phyloP scores from a whole-genome alignment of 2,113 vertebrate species.

The Motacilla tschutschensis region DNA sequence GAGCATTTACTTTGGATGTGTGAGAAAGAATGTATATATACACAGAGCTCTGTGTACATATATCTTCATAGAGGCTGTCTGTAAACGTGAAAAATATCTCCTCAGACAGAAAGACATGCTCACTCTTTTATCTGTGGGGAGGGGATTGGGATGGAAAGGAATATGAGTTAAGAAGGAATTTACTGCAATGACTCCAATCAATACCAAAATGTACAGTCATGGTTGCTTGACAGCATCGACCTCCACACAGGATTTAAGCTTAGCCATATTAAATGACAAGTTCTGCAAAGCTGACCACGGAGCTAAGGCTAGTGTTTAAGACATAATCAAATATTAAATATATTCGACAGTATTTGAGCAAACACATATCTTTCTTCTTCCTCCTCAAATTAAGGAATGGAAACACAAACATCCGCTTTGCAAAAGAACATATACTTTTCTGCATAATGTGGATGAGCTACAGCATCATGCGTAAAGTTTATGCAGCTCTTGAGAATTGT shows the following conservation, averaged over 20 bases:
- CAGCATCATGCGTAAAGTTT: slow-evolving; percentile 78
- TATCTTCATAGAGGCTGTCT: slow-evolving; percentile 52
- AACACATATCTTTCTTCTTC: slow-evolving; percentile 24
- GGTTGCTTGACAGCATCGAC: slow-evolving; percentile 78
- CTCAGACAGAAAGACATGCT: slow-evolving; percentile 53
- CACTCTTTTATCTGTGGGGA: slow-evolving; percentile 65
- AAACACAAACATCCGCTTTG: slow-evolving; percentile 54
- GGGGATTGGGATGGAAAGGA: slow-evolving; percentile 62
- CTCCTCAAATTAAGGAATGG: slow-evolving; percentile 51
- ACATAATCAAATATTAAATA: slow-evolving; percentile 71
- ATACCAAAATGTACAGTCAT: slow-evolving; percentile 84
- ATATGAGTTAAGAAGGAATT: slow-evolving; percentile 74
- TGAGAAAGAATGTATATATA: neutral
- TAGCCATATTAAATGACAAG: slow-evolving; percentile 76
- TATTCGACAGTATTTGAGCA: slow-evolving; percentile 62
- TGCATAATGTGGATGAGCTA: slow-evolving; percentile 78
- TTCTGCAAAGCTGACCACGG: slow-evolving; percentile 71
- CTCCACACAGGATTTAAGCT: slow-evolving; percentile 74
- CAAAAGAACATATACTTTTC: slow-evolving; percentile 63
- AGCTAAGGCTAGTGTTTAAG: slow-evolving; percentile 67
- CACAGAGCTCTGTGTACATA: neutral
- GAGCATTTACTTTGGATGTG: slow-evolving; percentile 9
- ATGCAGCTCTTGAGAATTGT: slow-evolving; percentile 80
- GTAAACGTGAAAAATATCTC: slow-evolving; percentile 44
- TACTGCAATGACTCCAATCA: slow-evolving; percentile 77